A percentile compares a stretch with the other conserved stretches of the same genome.
Evolutionary conservation across 2,113 vertebrate genomes (phyloP).

Genomic region (Catharus fuscescens): DNA sequence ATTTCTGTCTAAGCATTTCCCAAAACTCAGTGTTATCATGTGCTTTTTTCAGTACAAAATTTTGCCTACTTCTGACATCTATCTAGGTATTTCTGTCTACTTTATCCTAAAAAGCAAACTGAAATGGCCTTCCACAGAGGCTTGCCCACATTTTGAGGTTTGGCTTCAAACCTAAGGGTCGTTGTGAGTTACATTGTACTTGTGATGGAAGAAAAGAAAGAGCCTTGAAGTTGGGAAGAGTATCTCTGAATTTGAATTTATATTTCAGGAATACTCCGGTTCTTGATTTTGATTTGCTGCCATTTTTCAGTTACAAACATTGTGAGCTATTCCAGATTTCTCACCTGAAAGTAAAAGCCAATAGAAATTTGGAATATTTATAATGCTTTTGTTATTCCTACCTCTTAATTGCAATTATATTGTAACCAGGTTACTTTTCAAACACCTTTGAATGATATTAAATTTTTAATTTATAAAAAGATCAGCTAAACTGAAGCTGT

Average conservation of each 20-base stretch:
- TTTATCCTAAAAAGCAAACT: not conserved
- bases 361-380: not conserved
- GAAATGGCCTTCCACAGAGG: not conserved
- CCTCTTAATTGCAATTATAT: not conserved
- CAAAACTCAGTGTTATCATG: not conserved
- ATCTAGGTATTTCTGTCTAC: not conserved
- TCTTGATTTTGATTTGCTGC: not conserved
- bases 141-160: not conserved
- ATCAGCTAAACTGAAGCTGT: not conserved
- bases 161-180: not conserved
- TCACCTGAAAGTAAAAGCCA: not conserved
- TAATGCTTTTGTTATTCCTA: not conserved
- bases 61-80: not conserved
- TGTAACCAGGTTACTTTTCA: not conserved
- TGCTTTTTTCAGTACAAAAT: not conserved
- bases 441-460: not conserved
- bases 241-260: not conserved
- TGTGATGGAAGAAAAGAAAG: not conserved
- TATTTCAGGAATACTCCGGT: not conserved
- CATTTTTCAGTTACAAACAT: not conserved
- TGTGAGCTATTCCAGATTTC: not conserved
- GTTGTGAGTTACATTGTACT: not conserved
- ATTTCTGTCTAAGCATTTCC: not conserved
- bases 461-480: not conserved
- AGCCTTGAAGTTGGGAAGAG: not conserved